Base-by-base conservation (phyloP, 2,797 vertebrate genomes). In the Orestias chungarensis region DNA sequence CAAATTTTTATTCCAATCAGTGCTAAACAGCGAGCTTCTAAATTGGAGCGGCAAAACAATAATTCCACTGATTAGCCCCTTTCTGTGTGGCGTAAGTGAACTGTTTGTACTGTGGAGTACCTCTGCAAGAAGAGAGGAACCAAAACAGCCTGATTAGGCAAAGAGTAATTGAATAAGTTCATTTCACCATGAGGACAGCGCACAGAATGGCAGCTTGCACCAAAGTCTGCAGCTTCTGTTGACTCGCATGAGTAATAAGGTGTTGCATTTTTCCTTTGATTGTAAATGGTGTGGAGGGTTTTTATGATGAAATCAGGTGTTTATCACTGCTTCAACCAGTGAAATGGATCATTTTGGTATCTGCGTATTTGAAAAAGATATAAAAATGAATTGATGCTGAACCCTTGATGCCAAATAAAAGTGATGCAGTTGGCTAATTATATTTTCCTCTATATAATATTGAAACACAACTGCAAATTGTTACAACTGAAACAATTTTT, bases 11-110 rank as follows among this genome's bases (percentile, higher is more conserved):
- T 96, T 95, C 96, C 96, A 99, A 99, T 99, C 97, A 99, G 96
- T 94, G 96, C 92, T 94, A 96, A 96, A 97, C 97, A 96, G 96
- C 95, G 96, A 97, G 96, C 96, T 95, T 95, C 95, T 96, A 99
- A 99, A 99, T 98, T 99, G 96, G 96, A 96, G 96, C 97, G 96
- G 97, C 96, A 99, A 99, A 99, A 99, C 97, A 99, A 99, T 99
- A 99, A 99, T 99, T 99, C 97, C 95, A 95, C 96, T 99, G 98
- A 99, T 99, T 99, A 99, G 97, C 96, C 97, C 96, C 96, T 98
- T 99, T 99, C 97, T 97, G 97, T 97, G 96, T 96, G 95, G 96
- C 96, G 96, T 98, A 98, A 98, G 98, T 98, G 97, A 99, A 99
- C 96, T 99, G 97, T 99, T 99, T 98, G 99, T 98, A 96, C 96